These are phyloP conservation scores for Phorcus lineatus DNA, from an alignment of 2,888 invertebrate genomes.

Conservation along the genomic window DNA sequence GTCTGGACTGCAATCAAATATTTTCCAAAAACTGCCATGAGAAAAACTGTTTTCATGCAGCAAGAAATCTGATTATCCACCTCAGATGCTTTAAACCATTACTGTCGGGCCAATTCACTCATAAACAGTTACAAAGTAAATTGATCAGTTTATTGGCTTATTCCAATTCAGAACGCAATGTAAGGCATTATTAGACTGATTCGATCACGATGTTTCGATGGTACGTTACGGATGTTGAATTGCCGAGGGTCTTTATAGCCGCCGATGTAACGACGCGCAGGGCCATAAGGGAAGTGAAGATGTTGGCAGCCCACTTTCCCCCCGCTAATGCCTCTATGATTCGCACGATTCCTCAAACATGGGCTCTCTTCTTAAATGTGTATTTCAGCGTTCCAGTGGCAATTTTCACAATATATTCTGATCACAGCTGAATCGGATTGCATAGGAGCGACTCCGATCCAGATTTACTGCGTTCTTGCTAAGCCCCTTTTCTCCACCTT, in stretches of 20 bases:
- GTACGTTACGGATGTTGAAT: neutral
- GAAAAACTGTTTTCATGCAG: conserved; percentile 1
- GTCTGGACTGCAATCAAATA: neutral
- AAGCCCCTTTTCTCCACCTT: conserved; percentile 2
- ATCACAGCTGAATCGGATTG: conserved; percentile 12
- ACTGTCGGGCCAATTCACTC: conserved; percentile 5
- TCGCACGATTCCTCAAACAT: neutral
- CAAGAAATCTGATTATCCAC: conserved; percentile 6
- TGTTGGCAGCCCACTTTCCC: neutral
- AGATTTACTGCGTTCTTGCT: neutral
- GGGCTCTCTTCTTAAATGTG: neutral
- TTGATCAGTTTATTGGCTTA: conserved; percentile 23
- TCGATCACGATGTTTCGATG: conserved; percentile 13
- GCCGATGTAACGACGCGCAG: neutral
- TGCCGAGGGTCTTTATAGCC: neutral
- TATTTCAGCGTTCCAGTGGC: conserved; percentile 13
- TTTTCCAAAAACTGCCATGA: neutral
- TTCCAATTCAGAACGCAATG: conserved; percentile 11
- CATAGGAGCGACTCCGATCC: neutral
- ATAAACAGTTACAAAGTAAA: conserved; percentile 20
- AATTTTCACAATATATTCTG: conserved; percentile 12
- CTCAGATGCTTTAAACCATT: conserved; percentile 21
- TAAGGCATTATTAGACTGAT: neutral
- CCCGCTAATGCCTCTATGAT: neutral
- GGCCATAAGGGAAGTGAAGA: neutral